Conservation (phyloP, 2,113 vertebrate species). For the Solenodon paradoxus region DNA sequence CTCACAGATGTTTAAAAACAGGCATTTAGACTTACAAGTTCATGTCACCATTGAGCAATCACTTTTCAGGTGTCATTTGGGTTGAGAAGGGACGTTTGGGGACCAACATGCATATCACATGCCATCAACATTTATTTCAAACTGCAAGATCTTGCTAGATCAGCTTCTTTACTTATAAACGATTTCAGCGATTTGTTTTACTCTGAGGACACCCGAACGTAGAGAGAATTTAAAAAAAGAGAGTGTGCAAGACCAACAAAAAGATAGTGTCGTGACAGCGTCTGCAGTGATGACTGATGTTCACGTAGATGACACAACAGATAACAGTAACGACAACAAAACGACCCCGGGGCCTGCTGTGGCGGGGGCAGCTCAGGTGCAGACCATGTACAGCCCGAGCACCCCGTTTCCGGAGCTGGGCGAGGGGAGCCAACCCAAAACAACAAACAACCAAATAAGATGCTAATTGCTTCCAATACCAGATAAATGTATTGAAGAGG, state of each 20-base stretch:
- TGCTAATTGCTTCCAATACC: neutral
- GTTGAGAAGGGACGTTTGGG: neutral
- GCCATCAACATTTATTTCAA: neutral
- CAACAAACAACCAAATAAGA: too few species aligned
- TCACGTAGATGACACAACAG: neutral
- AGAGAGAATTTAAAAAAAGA: neutral
- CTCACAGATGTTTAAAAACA: neutral
- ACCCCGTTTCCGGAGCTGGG: neutral
- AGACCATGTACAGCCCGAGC: too few species aligned
- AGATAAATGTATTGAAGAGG: neutral
- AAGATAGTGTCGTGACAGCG: neutral
- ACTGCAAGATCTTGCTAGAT: neutral
- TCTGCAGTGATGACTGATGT: neutral
- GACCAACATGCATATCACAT: neutral
- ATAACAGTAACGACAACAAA: neutral
- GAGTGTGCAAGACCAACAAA: neutral
- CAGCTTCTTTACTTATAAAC: conserved; percentile 8
- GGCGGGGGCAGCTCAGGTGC: too few species aligned
- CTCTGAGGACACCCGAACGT: neutral
- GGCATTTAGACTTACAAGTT: neutral
- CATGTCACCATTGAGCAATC: neutral
- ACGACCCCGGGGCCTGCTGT: too few species aligned
- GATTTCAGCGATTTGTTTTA: conserved; percentile 14
- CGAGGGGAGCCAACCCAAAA: too few species aligned
- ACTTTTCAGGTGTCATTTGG: neutral